These are phyloP conservation scores for Empidonax traillii DNA, from an alignment of 2,113 vertebrate species.

Conservation along the genomic window DNA sequence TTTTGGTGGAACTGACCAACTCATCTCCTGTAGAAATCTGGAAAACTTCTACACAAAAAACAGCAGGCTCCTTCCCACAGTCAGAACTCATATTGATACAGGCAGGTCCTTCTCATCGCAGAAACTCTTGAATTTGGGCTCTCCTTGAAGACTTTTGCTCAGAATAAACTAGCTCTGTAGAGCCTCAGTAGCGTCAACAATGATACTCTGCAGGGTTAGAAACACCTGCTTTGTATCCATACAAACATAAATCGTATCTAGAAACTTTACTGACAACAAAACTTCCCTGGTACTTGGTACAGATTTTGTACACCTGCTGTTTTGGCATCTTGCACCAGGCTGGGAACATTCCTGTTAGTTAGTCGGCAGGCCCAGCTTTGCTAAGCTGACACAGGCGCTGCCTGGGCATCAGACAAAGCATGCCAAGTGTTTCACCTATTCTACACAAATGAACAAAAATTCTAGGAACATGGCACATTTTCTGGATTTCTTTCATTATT, in stretches of 20 bases:
- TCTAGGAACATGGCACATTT: background rate
- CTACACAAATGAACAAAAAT: background rate
- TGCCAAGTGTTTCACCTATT: background rate
- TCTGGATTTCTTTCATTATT: background rate
- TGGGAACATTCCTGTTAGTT: background rate
- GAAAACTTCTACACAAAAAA: background rate
- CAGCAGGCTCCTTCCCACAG: background rate
- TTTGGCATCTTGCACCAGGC: background rate
- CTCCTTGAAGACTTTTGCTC: background rate
- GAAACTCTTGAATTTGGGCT: background rate
- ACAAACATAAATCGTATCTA: background rate
- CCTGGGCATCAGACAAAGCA: background rate
- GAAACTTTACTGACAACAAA: background rate
- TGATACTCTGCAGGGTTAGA: background rate
- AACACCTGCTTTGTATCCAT: background rate
- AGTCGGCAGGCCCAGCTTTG: background rate
- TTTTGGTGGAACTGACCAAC: background rate
- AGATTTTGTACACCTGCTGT: background rate
- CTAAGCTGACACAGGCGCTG: background rate
- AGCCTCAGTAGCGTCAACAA: background rate
- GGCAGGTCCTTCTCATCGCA: background rate
- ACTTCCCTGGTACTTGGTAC: background rate
- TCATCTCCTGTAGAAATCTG: fast-evolving
- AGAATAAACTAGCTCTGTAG: background rate
- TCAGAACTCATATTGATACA: background rate